Base-by-base conservation (phyloP, 2,888 invertebrate genomes). In the Cordylochernes scorpioides region DNA sequence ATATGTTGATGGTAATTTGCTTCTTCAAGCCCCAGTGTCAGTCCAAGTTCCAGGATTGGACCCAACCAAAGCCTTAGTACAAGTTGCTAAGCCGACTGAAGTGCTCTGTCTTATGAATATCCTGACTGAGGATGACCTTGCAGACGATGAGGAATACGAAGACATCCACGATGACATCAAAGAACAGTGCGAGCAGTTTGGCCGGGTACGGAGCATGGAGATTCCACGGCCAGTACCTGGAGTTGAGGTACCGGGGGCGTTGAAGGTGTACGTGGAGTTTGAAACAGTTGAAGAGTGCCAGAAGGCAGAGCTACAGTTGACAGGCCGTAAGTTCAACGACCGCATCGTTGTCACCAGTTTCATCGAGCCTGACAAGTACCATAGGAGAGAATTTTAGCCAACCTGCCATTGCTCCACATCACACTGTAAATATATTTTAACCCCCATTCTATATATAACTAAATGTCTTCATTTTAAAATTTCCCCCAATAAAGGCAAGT, bases 241-340 rank as follows among this genome's bases (percentile, higher is more conserved):
- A 19, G 84, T 91, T 2, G 84, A 86, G 53, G 86, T 91, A 28
- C 82, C 88, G 34, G 91, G 91, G 31, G 80, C 86, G 59, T 91
- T 91, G 56, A 91, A 94, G 65, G 77, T 94, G 28, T 97, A 88
- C 54, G 84, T 97, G 30, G 94, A 97, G 59, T 97, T 97, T 58
- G 80, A 77, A 60, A 75, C 82, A 31, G 71, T 82, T 35, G 67
- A 75, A 25, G 94, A 97, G 51, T 91, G 94, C 52, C 91, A 94
- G 56, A 86, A 88, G 51, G 94, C 91, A 10, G 94, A 97, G 53
- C 88, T 91, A 49, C 82, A 86, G 1, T 62, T 97, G 17, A 86
- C 94, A 13, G 97, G 97, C 14, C 65, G 94, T 30, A 91, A 94
- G 57, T 97, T 97, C 61, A 86, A 86, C 52, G 86, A 86, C 57